Evolutionary conservation across 2,113 vertebrate species (phyloP).

Genomic region (Hemibagrus wyckioides): DNA sequence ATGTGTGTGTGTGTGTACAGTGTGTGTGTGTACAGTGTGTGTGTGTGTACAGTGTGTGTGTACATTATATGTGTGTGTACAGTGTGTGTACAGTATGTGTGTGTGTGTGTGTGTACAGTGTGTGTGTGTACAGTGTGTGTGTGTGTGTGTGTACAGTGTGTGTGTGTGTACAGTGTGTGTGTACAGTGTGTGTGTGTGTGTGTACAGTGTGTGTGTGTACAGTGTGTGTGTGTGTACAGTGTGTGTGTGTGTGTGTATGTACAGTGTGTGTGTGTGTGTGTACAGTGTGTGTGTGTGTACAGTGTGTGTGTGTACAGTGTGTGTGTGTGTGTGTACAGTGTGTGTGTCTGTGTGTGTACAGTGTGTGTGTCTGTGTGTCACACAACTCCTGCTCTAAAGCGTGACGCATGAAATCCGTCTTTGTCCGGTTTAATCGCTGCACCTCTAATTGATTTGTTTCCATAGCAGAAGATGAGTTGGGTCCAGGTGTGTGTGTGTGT

Average conservation of each 20-base stretch:
- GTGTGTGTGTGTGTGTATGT: no score
- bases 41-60: no score
- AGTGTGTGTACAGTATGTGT: no score
- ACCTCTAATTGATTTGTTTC: constrained; percentile 53
- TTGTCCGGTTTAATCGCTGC: constrained; percentile 38
- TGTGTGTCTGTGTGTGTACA: constrained; percentile 13
- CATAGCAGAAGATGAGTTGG: constrained; percentile 46
- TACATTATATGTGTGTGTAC: neutral
- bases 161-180: no score
- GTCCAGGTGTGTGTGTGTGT: constrained; percentile 41
- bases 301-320: neutral
- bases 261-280: no score
- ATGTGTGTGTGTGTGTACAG: no score
- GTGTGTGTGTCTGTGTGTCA: constrained; percentile 1
- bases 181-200: no score
- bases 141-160: neutral
- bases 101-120: constrained; percentile 16
- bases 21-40: no score
- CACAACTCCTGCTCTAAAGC: constrained; percentile 26
- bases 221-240: constrained; percentile 2
- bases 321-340: neutral
- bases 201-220: no score
- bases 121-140: no score
- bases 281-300: no score
- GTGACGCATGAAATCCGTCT: constrained; percentile 32